Percentiles rank a stretch among this genome's conserved stretches.
Conservation (phyloP, 2,113 vertebrate species). For the Sinosuthora webbiana region DNA sequence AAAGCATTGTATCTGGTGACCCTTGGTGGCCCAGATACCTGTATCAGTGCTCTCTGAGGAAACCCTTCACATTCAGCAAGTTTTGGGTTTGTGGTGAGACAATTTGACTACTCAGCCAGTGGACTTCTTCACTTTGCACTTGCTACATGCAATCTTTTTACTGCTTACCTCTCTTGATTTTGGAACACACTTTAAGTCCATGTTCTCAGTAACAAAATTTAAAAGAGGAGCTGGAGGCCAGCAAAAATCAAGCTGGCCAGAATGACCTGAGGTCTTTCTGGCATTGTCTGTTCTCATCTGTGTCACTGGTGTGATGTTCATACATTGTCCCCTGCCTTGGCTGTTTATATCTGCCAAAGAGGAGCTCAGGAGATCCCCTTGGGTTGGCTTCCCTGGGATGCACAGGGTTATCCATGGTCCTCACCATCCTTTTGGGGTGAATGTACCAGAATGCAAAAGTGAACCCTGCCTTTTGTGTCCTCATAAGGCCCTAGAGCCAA, state of each 20-base stretch:
- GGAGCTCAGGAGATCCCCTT: background rate
- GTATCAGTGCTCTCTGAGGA: background rate
- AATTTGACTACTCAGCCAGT: background rate
- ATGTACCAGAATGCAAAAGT: background rate
- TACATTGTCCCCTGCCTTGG: background rate
- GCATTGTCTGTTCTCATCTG: background rate
- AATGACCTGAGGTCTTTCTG: background rate
- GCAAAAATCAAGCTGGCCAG: background rate
- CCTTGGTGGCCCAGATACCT: background rate
- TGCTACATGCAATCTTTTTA: background rate
- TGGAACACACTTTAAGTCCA: background rate
- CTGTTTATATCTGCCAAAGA: background rate
- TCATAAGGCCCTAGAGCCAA: background rate
- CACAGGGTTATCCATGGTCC: fast-evolving
- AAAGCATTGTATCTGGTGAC: background rate
- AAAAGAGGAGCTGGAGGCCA: background rate
- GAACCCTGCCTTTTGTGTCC: background rate
- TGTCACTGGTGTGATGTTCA: background rate
- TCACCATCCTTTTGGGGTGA: background rate
- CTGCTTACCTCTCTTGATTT: background rate
- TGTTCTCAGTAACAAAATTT: background rate
- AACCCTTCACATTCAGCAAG: background rate
- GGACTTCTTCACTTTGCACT: background rate
- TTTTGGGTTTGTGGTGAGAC: background rate
- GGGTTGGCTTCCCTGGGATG: background rate